Evolutionary conservation across 1,140 invertebrate species (phyloP).

Genomic region (Drosophila biarmipes): DNA sequence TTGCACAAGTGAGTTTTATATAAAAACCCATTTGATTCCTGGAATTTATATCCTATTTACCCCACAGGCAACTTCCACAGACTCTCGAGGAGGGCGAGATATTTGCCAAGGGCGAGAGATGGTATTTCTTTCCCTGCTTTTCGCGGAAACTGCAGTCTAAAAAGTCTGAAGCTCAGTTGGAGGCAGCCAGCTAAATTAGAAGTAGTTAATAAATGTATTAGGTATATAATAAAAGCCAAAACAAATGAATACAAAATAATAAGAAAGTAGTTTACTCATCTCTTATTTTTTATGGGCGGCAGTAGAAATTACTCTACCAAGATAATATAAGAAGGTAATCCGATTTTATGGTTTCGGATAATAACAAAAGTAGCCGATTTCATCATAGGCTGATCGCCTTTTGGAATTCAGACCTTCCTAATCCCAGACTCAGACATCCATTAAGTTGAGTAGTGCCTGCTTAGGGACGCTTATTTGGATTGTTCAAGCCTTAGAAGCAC

Average conservation of each 20-base stretch:
- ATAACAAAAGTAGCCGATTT: slow-evolving; percentile 1
- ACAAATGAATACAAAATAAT: slow-evolving; percentile 1
- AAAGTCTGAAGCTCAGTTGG: slow-evolving; percentile 25
- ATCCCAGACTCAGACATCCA: slow-evolving; percentile 13
- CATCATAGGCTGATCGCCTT: slow-evolving; percentile 3
- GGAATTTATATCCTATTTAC: background rate
- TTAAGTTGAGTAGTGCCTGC: background rate
- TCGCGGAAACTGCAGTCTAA: slow-evolving; percentile 10
- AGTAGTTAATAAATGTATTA: slow-evolving; percentile 17
- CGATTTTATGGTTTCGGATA: background rate
- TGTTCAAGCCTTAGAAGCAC: background rate
- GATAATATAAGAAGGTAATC: no score
- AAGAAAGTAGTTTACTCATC: slow-evolving; percentile 1
- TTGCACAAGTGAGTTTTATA: slow-evolving; percentile 83
- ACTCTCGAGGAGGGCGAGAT: slow-evolving; percentile 86
- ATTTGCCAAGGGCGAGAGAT: slow-evolving; percentile 85
- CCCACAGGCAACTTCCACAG: slow-evolving; percentile 84
- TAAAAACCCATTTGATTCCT: no score
- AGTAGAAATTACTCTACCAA: background rate
- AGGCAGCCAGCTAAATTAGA: slow-evolving; percentile 24
- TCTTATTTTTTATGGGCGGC: background rate
- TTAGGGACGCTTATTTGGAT: background rate
- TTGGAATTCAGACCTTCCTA: background rate
- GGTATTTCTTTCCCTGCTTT: slow-evolving; percentile 73
- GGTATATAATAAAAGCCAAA: slow-evolving; percentile 22